Evolutionary conservation across 2,113 vertebrate species (phyloP).

Genomic region (Todiramphus saurophagus): DNA sequence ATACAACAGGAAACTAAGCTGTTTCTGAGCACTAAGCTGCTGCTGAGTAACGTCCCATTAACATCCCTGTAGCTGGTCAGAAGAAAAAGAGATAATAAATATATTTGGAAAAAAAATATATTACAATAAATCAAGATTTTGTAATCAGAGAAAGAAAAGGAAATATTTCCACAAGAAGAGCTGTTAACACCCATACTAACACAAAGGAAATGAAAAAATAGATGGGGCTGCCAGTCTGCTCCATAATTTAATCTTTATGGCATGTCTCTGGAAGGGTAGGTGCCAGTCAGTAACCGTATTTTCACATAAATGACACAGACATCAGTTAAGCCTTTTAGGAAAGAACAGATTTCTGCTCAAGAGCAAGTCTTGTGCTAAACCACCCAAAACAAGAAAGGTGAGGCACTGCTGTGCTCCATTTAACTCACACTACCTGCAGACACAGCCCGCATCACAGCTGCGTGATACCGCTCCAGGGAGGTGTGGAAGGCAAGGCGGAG

Average conservation of each 20-base stretch:
- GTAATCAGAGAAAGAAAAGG: neutral
- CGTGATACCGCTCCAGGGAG: accelerated
- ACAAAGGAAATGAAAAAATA: conserved; percentile 17
- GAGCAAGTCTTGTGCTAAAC: neutral
- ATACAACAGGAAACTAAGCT: neutral
- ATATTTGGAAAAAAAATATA: neutral
- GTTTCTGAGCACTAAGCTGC: neutral
- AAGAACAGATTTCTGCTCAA: neutral
- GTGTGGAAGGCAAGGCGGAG: neutral
- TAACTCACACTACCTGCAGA: accelerated
- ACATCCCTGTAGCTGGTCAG: neutral
- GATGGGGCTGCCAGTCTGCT: neutral
- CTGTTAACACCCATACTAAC: neutral
- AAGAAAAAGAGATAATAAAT: neutral
- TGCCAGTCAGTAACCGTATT: neutral
- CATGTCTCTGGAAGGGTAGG: neutral
- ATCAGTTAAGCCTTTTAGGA: neutral
- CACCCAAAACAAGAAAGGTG: neutral
- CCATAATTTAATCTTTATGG: neutral
- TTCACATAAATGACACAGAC: neutral
- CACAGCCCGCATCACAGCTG: neutral
- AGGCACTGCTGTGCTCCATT: neutral
- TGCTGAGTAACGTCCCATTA: neutral
- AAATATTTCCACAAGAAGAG: neutral
- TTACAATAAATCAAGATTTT: neutral